phyloP scores from a whole-genome alignment of 1,140 invertebrate genomes.

The Drosophila bifasciata region DNA sequence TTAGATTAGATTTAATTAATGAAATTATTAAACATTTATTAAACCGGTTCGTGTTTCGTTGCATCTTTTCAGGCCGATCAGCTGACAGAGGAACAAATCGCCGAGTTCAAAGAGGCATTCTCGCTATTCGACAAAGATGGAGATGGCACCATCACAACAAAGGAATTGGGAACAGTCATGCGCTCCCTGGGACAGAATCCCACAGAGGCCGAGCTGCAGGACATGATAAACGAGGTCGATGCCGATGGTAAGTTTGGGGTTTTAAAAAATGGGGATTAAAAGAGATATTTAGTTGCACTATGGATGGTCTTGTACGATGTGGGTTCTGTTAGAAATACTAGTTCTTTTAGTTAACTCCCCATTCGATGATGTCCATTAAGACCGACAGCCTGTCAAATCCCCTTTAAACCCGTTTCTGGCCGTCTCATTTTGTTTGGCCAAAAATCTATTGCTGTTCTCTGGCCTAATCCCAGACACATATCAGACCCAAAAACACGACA shows the following conservation, averaged over 20 bases:
- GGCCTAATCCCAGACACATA: conserved; percentile 46
- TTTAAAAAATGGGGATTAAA: not conserved
- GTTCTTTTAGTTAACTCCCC: not conserved
- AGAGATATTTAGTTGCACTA: not conserved
- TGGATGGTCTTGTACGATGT: not conserved
- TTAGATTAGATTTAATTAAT: not conserved
- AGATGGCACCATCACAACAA: conserved; percentile 99
- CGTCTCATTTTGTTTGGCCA: conserved; percentile 34
- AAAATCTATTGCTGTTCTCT: conserved; percentile 24
- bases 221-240: conserved; percentile 99
- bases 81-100: conserved; percentile 98
- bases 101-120: conserved; percentile 99
- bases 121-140: conserved; percentile 99
- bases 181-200: conserved; percentile 99
- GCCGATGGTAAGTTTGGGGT: conserved; percentile 96
- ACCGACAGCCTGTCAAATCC: not conserved
- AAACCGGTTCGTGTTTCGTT: not conserved
- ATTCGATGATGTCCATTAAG: conserved; percentile 1
- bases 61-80: conserved; percentile 93
- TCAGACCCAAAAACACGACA: conserved; percentile 37
- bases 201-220: conserved; percentile 99
- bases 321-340: not conserved
- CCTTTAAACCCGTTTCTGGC: conserved; percentile 24
- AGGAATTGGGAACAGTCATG: conserved; percentile 99
- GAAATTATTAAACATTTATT: not conserved